phyloP scores from a whole-genome alignment of 2,113 vertebrate species.

The Nibea albiflora region DNA sequence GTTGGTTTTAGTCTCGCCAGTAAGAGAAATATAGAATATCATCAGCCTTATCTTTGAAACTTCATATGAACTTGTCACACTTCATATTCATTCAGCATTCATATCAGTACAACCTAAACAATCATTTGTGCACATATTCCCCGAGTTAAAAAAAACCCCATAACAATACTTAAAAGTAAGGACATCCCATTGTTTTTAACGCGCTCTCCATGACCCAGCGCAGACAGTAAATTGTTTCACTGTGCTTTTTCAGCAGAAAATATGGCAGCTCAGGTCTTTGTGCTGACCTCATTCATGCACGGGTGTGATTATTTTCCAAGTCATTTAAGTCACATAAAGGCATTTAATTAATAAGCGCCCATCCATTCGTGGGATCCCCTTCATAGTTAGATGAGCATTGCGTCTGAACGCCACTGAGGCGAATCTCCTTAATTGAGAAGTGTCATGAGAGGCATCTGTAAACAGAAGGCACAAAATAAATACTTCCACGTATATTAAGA shows the following conservation, averaged over 20 bases:
- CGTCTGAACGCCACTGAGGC: conserved; percentile 57
- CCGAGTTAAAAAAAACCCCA: conserved; percentile 51
- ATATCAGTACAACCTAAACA: not conserved
- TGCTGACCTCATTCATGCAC: conserved; percentile 67
- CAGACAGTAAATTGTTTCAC: conserved; percentile 37
- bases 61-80: not conserved
- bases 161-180: conserved; percentile 40
- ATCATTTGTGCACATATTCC: not conserved
- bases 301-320: conserved; percentile 73
- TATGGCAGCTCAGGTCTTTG: conserved; percentile 50
- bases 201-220: conserved; percentile 11
- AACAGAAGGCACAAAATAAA: conserved; percentile 71
- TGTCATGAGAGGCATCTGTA: conserved; percentile 74
- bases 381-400: conserved; percentile 75
- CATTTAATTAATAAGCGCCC: conserved; percentile 78
- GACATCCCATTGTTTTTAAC: conserved; percentile 24
- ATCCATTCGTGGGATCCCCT: conserved; percentile 73
- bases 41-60: not conserved
- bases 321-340: conserved; percentile 80
- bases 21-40: conserved; percentile 1
- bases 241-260: conserved; percentile 63
- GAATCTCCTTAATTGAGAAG: conserved; percentile 79
- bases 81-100: not conserved
- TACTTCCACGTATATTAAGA: conserved; percentile 50
- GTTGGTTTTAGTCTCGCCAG: not conserved